Conservation (phyloP, 2,797 vertebrate genomes). For the Sebastes jordani region DNA sequence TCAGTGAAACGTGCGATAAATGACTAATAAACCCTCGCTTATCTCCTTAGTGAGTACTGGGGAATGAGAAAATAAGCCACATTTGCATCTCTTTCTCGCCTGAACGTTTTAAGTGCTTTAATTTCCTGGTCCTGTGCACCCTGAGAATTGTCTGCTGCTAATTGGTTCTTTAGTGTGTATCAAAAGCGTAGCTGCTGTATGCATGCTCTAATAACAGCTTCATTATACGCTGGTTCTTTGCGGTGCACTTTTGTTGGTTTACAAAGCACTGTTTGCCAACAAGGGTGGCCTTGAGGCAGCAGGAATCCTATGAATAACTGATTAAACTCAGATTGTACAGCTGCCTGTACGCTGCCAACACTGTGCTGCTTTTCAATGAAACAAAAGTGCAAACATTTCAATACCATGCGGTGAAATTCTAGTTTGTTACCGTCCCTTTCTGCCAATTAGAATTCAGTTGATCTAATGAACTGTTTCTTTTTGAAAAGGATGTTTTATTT, state of each 20-base stretch:
- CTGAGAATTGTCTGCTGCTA: slow-evolving; percentile 47
- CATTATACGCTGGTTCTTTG: slow-evolving; percentile 59
- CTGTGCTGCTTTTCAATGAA: slow-evolving; percentile 21
- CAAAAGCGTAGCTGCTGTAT: slow-evolving; percentile 47
- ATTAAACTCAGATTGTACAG: slow-evolving; percentile 51
- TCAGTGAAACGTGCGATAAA: neutral
- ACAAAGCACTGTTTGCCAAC: slow-evolving; percentile 63
- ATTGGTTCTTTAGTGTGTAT: slow-evolving; percentile 62
- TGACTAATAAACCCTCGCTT: neutral
- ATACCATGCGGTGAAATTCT: neutral
- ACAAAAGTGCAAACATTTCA: neutral
- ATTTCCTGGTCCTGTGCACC: slow-evolving; percentile 51
- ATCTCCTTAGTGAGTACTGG: neutral
- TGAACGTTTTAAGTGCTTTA: slow-evolving; percentile 48
- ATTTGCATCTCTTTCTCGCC: slow-evolving; percentile 47
- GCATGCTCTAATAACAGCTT: slow-evolving; percentile 51
- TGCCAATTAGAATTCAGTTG: neutral
- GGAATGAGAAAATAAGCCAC: slow-evolving; percentile 24
- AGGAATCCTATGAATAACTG: slow-evolving; percentile 55
- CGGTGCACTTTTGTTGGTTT: slow-evolving; percentile 50
- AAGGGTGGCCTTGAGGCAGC: slow-evolving; percentile 52
- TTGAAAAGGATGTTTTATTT: neutral
- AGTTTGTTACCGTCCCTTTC: neutral
- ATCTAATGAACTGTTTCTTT: neutral
- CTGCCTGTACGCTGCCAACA: slow-evolving; percentile 21